Base-by-base conservation (phyloP, 2,113 vertebrate genomes). In the Acrocephalus kingi region DNA sequence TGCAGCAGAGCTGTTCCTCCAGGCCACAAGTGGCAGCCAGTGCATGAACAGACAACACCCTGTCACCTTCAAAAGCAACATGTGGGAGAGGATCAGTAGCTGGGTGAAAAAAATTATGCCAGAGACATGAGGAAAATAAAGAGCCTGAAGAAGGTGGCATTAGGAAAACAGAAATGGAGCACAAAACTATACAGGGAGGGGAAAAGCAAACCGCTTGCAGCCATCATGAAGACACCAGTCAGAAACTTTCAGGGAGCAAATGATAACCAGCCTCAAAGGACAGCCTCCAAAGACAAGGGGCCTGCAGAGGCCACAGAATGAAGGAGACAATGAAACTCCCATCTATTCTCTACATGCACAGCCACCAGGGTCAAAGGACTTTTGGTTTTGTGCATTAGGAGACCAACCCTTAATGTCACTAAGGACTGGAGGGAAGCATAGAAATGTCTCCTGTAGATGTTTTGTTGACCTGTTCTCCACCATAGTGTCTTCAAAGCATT, bases 171-270 rank as follows among this genome's bases (percentile, higher is more conserved):
- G 52, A 87, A 73, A 63, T 8, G 24, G 64, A 88, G 43, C 27
- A 71, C 3, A 39, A n/a, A 61, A 46, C n/a, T 14, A 10, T 16
- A 24, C 0, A 0, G 3, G 3, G 9, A 56, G 3, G 3, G 18
- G 5, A 7, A n/a, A 61, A 58, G 25, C 22, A 58, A 87, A 58
- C 7, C 46, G 10, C 24, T 63, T 85, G 23, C 19, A 83, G 23
- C 6, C 19, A 14, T 35, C 31, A 30, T 33, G 41, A 54, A 13
- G 16, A 59, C 9, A 48, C 6, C 1, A 1, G 18, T 39, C 7
- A 15, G 41, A 88, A 92, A 43, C 8, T 85, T 68, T 37, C 22
- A 73, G 23, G 27, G 37, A 79, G 5, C 10, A 84, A 61, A 73
- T 0, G 0, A 10, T 30, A 79, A 82, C 7, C 21, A 83, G 22